phyloP scores from a whole-genome alignment of 2,113 vertebrate genomes.

The Ahaetulla prasina region DNA sequence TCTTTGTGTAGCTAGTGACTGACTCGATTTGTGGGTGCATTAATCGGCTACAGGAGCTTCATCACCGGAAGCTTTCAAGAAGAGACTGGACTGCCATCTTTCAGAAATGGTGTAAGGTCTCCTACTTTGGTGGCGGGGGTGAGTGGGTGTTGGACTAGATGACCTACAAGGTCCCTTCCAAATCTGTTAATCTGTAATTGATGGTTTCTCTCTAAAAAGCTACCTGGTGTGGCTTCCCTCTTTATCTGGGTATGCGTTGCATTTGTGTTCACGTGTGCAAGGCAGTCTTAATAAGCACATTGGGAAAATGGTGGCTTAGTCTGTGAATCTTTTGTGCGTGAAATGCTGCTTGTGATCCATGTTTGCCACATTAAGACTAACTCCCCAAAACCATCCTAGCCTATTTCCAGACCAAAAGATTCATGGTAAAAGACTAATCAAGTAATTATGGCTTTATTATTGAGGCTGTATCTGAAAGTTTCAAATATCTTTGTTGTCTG shows the following conservation, averaged over 20 bases:
- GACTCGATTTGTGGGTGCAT: not conserved
- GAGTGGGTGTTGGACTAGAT: too few species aligned
- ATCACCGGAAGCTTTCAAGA: too few species aligned
- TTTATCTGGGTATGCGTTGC: not conserved
- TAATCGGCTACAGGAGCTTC: not conserved
- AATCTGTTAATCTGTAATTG: not conserved
- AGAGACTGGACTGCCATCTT: too few species aligned
- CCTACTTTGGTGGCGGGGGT: too few species aligned
- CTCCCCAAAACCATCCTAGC: not conserved
- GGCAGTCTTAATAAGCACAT: too few species aligned
- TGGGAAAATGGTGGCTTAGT: not conserved
- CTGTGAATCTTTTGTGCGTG: too few species aligned
- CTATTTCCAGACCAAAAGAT: not conserved
- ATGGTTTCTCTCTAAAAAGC: not conserved
- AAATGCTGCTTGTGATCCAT: not conserved
- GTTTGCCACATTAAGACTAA: not conserved
- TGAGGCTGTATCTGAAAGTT: not conserved
- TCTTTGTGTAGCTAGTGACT: not conserved
- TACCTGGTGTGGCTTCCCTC: not conserved
- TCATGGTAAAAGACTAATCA: not conserved
- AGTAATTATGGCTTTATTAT: not conserved
- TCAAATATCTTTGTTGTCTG: not conserved
- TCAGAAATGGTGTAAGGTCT: too few species aligned
- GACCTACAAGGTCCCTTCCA: too few species aligned
- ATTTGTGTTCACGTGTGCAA: too few species aligned